Evolutionary conservation across 2,797 vertebrate species (phyloP).

Genomic region (Tangara arthus): DNA sequence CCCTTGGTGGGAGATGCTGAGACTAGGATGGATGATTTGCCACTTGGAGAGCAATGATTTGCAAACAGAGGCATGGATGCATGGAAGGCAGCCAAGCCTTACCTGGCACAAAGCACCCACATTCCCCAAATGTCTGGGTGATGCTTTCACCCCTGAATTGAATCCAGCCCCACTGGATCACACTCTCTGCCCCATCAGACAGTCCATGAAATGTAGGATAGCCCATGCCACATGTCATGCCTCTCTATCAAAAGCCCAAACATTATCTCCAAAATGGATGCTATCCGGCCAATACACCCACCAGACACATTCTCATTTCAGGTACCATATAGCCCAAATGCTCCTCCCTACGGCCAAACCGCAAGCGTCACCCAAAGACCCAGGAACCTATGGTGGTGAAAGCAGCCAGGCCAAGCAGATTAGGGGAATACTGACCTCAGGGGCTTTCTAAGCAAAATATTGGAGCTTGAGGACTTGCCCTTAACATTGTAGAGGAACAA

Average conservation of each 20-base stretch:
- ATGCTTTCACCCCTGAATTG: background rate
- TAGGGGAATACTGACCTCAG: background rate
- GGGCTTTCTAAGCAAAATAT: background rate
- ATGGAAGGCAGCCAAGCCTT: background rate
- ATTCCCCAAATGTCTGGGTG: background rate
- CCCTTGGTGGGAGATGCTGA: accelerated
- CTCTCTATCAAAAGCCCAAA: too few relatives aligned
- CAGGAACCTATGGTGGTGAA: background rate
- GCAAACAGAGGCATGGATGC: accelerated
- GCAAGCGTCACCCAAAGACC: too few relatives aligned
- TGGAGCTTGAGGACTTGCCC: background rate
- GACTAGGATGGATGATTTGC: background rate
- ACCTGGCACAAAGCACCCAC: background rate
- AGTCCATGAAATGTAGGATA: too few relatives aligned
- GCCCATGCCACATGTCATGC: too few relatives aligned
- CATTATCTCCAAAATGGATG: too few relatives aligned
- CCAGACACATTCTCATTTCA: too few relatives aligned
- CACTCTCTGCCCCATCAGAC: too few relatives aligned
- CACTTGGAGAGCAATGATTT: background rate
- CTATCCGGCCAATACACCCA: too few relatives aligned
- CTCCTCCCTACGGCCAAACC: too few relatives aligned
- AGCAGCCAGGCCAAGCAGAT: background rate
- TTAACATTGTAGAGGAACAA: background rate
- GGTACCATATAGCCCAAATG: too few relatives aligned
- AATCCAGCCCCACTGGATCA: background rate